These are phyloP conservation scores for Priocnemis perturbator DNA, from an alignment of 2,888 invertebrate genomes.

Conservation along the genomic window DNA sequence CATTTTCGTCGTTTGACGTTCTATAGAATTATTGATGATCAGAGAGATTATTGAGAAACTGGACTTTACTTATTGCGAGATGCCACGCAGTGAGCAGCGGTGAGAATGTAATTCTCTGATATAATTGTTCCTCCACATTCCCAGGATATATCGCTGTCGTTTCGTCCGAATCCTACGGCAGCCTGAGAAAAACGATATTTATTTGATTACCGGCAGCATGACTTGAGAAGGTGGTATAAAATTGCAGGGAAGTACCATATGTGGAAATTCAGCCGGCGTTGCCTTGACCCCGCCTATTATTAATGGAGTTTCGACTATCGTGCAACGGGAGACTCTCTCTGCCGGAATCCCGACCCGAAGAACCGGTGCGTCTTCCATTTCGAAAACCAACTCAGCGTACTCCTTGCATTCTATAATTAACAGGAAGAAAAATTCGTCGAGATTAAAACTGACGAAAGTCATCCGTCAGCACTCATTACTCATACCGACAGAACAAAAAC, in stretches of 20 bases:
- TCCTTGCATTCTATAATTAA: constrained; percentile 74
- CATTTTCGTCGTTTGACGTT: no score
- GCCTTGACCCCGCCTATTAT: constrained; percentile 40
- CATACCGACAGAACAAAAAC: no score
- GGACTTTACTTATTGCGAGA: constrained; percentile 55
- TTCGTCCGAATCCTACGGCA: constrained; percentile 57
- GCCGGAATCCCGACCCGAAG: constrained; percentile 58
- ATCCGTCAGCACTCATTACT: background rate
- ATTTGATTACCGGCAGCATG: background rate
- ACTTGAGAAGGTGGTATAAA: background rate
- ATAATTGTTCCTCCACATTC: constrained; percentile 49
- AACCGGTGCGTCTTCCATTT: constrained; percentile 65
- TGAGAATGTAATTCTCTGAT: constrained; percentile 44
- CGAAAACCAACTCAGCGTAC: constrained; percentile 73
- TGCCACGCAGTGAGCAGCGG: constrained; percentile 53
- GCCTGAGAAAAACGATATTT: constrained; percentile 44
- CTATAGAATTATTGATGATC: background rate
- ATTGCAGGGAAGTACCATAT: constrained; percentile 34
- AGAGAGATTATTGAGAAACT: background rate
- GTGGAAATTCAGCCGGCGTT: constrained; percentile 39
- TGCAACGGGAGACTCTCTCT: constrained; percentile 70
- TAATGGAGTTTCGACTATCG: constrained; percentile 69
- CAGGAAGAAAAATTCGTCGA: background rate
- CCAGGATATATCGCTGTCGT: constrained; percentile 23
- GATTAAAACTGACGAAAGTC: background rate